Conservation (phyloP, 2,888 invertebrate species). For the Limnephilus lunatus region DNA sequence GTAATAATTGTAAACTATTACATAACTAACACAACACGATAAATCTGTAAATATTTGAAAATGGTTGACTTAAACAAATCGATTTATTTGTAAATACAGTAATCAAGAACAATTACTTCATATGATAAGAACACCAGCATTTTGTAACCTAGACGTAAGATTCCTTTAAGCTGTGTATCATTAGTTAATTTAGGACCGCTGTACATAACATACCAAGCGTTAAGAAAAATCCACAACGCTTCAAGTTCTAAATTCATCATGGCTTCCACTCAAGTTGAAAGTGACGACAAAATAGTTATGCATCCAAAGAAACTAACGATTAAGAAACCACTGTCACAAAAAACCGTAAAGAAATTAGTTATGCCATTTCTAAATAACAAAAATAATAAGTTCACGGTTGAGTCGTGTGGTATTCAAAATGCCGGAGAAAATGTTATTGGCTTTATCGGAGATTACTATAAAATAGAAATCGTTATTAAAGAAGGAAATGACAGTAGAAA, state of each 20-base stretch:
- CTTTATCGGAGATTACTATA: constrained; percentile 57
- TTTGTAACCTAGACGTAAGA: not conserved
- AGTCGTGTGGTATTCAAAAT: constrained; percentile 3
- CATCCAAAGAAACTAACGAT: not conserved
- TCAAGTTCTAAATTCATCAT: not conserved
- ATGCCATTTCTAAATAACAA: not conserved
- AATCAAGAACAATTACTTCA: not conserved
- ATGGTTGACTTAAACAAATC: not conserved
- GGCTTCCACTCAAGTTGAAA: not conserved
- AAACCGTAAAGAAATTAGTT: not conserved
- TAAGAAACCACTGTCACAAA: not conserved
- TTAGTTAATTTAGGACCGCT: not conserved
- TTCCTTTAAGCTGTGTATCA: not conserved
- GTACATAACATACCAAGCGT: not conserved
- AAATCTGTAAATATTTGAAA: not conserved
- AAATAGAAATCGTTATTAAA: constrained; percentile 24
- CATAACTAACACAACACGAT: not conserved
- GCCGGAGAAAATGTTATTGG: constrained; percentile 38
- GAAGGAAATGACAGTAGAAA: constrained; percentile 27
- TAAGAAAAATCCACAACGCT: not conserved
- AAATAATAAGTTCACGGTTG: not conserved
- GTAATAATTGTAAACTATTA: not conserved
- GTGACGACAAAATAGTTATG: not conserved
- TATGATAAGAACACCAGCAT: not conserved
- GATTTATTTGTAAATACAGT: not conserved